These are phyloP conservation scores for Porites rus DNA, from an alignment of 92 coral and sea anemone genomes.

Conservation along the genomic window DNA sequence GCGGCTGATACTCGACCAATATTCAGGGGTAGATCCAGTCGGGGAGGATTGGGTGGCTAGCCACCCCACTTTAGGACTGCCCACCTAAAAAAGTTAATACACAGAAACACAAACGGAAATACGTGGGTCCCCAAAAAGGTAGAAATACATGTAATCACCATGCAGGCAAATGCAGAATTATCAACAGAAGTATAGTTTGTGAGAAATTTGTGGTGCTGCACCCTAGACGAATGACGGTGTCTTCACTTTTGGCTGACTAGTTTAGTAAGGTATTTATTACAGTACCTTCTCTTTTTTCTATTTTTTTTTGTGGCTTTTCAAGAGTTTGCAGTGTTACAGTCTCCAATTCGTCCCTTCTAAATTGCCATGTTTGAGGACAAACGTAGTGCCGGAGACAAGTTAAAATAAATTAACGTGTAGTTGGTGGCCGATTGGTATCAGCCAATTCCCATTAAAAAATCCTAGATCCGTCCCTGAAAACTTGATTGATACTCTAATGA, in stretches of 20 bases:
- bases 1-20: too few species aligned
- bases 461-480: too few species aligned
- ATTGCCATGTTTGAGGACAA: neutral
- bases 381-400: neutral
- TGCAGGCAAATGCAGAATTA: too few species aligned
- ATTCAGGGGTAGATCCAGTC: slow-evolving; percentile 12
- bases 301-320: neutral
- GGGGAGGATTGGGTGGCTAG: slow-evolving; percentile 9
- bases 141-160: neutral
- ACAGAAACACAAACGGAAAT: neutral
- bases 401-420: slow-evolving; percentile 3
- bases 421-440: slow-evolving; percentile 21
- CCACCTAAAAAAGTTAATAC: neutral
- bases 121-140: slow-evolving; percentile 20
- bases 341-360: neutral
- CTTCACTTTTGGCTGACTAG: neutral
- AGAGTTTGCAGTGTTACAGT: neutral
- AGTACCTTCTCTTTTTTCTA: neutral
- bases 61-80: slow-evolving; percentile 3
- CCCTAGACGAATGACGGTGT: too few species aligned
- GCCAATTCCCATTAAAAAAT: slow-evolving; percentile 17
- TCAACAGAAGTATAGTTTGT: too few species aligned
- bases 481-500: too few species aligned
- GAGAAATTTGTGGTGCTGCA: too few species aligned
- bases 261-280: neutral